Base-by-base conservation (phyloP, 2,797 vertebrate genomes). In the Brotula barbata region DNA sequence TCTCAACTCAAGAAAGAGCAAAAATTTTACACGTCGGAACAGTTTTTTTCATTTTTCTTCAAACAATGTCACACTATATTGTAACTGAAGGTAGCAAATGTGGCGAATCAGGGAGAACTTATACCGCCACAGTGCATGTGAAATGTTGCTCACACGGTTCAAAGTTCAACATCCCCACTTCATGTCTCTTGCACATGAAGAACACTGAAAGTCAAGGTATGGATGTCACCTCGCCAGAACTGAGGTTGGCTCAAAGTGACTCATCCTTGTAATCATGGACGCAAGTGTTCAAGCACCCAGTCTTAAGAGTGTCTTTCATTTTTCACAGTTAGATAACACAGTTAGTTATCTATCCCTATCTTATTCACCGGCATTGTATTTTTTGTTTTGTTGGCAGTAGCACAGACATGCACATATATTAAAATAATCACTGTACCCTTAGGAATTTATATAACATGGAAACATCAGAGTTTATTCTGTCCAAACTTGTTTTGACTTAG, bases 381-480 rank as follows among this genome's bases (percentile, higher is more conserved):
- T 31, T 58, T 15, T 22, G 59, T 57, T 45, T 51, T 36, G 6
- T 28, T 56, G 33, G 54, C 37, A 63, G 31, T 66, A 47, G 33
- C 56, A 40, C 53, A 61, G 7, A 33, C 5, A 31, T 16, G 12
- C 48, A 58, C 12, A 31, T 36, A 23, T 11, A 20, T 43, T n/a
- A 39, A 15, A 15, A 39, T 11, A 39, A 34, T 49, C 9, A 19
- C 47, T 25, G 15, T 51, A 56, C 10, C 14, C 34, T 12, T 36
- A 7, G 6, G 13, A 36, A 52, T 8, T 28, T 16, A 15, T 19
- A 23, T 4, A 34, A 15, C 28, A 61, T 37, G 37, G 13, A 39
- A 39, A 39, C 14, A 53, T 45, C 10, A 10, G 53, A 61, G 23
- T 25, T 36, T 49, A 22, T 3, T 33, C 20, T 33, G 15, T 37